Conservation (phyloP, 2,888 invertebrate genomes). For the Periphyllus acericola region DNA sequence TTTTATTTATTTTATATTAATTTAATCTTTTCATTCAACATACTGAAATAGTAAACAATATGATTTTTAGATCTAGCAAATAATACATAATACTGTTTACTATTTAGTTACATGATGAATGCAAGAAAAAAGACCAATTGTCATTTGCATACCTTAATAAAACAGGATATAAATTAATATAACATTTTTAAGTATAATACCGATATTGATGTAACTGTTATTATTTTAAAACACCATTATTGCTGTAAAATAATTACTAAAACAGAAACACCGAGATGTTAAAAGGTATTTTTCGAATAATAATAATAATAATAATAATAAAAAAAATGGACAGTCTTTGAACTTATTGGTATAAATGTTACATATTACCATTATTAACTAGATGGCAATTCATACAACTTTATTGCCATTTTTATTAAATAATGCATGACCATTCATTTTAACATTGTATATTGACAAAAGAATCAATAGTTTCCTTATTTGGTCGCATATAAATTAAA, state of each 20-base stretch:
- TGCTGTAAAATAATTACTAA: slow-evolving; percentile 29
- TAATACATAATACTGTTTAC: slow-evolving; percentile 30
- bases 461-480: slow-evolving; percentile 10
- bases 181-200: slow-evolving; percentile 47
- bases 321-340: slow-evolving; percentile 52
- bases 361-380: slow-evolving; percentile 44
- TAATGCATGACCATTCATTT: slow-evolving; percentile 49
- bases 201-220: slow-evolving; percentile 13
- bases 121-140: slow-evolving; percentile 7
- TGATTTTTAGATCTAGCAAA: neutral
- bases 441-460: slow-evolving; percentile 7
- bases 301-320: slow-evolving; percentile 39
- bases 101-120: slow-evolving; percentile 39
- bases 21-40: slow-evolving; percentile 14
- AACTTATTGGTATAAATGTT: slow-evolving; percentile 50
- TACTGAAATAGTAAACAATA: slow-evolving; percentile 37
- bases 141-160: slow-evolving; percentile 30
- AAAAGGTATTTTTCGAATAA: slow-evolving; percentile 35
- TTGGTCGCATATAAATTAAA: slow-evolving; percentile 40
- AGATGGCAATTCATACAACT: slow-evolving; percentile 35
- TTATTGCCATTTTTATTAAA: slow-evolving; percentile 50
- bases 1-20: slow-evolving; percentile 24
- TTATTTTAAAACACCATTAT: slow-evolving; percentile 12
- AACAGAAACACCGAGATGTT: slow-evolving; percentile 6
- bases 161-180: slow-evolving; percentile 45